Base-by-base conservation (phyloP, 2,888 invertebrate species). In the Caenorhabditis wallacei region DNA sequence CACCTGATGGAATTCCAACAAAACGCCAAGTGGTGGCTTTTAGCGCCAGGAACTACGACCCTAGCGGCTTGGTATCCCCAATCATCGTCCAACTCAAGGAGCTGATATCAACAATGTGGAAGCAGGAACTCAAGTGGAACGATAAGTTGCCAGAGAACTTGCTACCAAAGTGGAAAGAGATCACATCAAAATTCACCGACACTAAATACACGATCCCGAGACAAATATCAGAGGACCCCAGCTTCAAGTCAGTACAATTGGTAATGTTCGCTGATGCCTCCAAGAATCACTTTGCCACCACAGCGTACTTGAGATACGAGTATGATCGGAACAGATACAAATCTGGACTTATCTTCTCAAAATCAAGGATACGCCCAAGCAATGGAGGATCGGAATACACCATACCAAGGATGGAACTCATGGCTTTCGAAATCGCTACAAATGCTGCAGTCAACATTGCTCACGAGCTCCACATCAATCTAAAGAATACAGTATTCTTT, bases 261-360 rank as follows among this genome's bases (percentile, higher is more conserved):
- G 1, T 66, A 0, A 3, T 78, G 2, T 78, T 78, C 37, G 20
- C 63, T 1, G 70, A 79, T 24, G 79, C 71, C 18, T 79, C 79
- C 3, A 30, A 71, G n/a, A 35, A 63, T 5, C 48, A 48, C 8
- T 78, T 22, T 24, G 72, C 56, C 0, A 11, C 48, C 1, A 16
- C 24, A 1, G 59, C 54, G 4, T 72, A 80, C 16, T 35, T 75
- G 0, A 30, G 46, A 10, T 63, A 24, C 35, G 53, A 48, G 0
- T 35, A 59, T 20, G 16, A 59, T 3, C 37, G 48, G n/a, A 89
- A 89, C 64, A 2, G 63, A 0, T 30, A 5, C 24, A 11, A 11
- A 0, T 57, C 53, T 7, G 18, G 53, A 26, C 51, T 87, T 1
- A 53, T 70, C 89, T 88, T 74, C 72, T 75, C 26, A 88, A 89